Evolutionary conservation across 2,888 invertebrate genomes (phyloP).

Genomic region (Carterocephalus palaemon): DNA sequence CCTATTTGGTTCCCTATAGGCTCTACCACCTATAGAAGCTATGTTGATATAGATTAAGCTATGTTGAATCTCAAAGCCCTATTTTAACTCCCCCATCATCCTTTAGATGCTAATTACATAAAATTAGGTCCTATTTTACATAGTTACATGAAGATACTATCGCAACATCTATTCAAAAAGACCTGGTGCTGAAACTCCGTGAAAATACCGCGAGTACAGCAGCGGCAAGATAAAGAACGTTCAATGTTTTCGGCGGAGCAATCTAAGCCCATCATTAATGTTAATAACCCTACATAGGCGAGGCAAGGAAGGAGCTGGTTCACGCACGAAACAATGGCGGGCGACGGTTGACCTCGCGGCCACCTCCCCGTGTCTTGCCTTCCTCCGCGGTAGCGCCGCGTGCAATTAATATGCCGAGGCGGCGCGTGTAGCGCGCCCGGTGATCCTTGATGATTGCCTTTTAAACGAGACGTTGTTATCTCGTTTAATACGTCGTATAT

Average conservation of each 20-base stretch:
- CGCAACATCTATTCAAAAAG: too few species aligned
- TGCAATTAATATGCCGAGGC: conserved; percentile 79
- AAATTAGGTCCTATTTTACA: too few species aligned
- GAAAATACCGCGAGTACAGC: conserved; percentile 1
- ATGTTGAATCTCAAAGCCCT: too few species aligned
- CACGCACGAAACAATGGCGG: conserved; percentile 77
- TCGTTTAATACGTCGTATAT: too few species aligned
- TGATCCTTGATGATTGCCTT: conserved; percentile 43
- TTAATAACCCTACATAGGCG: conserved; percentile 30
- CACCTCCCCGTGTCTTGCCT: conserved; percentile 64
- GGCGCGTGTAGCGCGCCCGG: conserved; percentile 55
- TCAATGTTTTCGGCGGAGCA: conserved; percentile 23
- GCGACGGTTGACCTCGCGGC: conserved; percentile 77
- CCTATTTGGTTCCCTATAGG: too few species aligned
- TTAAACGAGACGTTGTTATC: too few species aligned
- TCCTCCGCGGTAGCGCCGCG: conserved; percentile 75
- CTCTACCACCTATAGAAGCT: too few species aligned
- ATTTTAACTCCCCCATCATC: too few species aligned
- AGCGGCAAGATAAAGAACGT: conserved; percentile 18
- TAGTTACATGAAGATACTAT: too few species aligned
- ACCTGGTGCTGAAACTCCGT: not conserved
- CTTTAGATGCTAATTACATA: too few species aligned
- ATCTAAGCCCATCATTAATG: conserved; percentile 25
- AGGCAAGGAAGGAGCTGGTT: conserved; percentile 44
- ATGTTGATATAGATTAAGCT: too few species aligned